Evolutionary conservation across 2,113 vertebrate genomes (phyloP).

Genomic region (rabbit (Oryctolagus cuniculus)): mOryCun1.1 NC_091434.1:37037001-37037500

Average conservation of each 20-base stretch:
- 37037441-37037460: constrained; percentile 48
- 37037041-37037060: background rate
- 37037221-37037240: background rate
- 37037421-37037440: constrained; percentile 59
- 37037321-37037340: constrained; percentile 1
- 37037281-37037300: background rate
- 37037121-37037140: no score
- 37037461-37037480: constrained; percentile 51
- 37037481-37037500: background rate
- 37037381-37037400: background rate
- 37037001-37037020: background rate
- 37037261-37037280: constrained; percentile 19
- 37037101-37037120: background rate
- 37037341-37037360: constrained; percentile 57
- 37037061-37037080: background rate
- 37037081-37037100: background rate
- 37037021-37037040: background rate
- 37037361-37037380: constrained; percentile 37
- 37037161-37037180: background rate
- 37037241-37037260: background rate
- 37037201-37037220: background rate
- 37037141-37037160: background rate
- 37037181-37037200: background rate
- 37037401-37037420: constrained; percentile 31
- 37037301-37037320: background rate